Conservation (phyloP, 2,888 invertebrate species). For the Drosophila acutilabella region DNA sequence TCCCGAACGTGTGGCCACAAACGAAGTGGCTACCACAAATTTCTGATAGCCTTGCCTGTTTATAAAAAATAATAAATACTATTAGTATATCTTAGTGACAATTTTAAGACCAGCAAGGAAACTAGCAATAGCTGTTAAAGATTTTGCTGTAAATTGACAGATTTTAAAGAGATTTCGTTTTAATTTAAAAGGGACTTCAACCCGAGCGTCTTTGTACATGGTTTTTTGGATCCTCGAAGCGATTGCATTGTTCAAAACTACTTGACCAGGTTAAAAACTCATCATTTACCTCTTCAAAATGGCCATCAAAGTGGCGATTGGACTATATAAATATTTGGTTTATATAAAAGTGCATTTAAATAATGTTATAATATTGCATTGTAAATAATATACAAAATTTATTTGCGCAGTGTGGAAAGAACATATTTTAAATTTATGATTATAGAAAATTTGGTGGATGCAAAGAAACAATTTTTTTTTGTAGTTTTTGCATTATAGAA, state of each 20-base stretch:
- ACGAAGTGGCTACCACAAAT: constrained; percentile 93
- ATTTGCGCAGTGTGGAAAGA: constrained; percentile 49
- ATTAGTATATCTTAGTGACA: constrained; percentile 21
- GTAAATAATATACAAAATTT: constrained; percentile 43
- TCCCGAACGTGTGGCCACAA: constrained; percentile 96
- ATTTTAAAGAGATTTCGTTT: no score
- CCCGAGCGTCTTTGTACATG: constrained; percentile 46
- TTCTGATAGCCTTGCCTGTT: constrained; percentile 94
- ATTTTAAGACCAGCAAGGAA: not conserved
- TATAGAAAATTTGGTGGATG: constrained; percentile 28
- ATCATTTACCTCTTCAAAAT: constrained; percentile 95
- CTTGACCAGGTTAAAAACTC: constrained; percentile 45
- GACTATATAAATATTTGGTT: constrained; percentile 87
- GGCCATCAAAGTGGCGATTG: constrained; percentile 98
- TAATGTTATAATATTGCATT: constrained; percentile 48
- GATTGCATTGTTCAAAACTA: constrained; percentile 55
- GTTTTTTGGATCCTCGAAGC: constrained; percentile 37
- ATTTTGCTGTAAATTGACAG: constrained; percentile 2
- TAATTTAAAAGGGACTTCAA: constrained; percentile 14
- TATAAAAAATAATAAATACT: constrained; percentile 31
- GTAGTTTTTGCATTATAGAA: constrained; percentile 48
- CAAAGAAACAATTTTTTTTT: constrained; percentile 27
- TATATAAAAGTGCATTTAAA: constrained; percentile 49
- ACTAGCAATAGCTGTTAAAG: constrained; percentile 14
- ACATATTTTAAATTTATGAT: constrained; percentile 40